These are phyloP conservation scores for Bos javanicus DNA, from an alignment of 2,113 vertebrate genomes.

Conservation along the genomic window DNA sequence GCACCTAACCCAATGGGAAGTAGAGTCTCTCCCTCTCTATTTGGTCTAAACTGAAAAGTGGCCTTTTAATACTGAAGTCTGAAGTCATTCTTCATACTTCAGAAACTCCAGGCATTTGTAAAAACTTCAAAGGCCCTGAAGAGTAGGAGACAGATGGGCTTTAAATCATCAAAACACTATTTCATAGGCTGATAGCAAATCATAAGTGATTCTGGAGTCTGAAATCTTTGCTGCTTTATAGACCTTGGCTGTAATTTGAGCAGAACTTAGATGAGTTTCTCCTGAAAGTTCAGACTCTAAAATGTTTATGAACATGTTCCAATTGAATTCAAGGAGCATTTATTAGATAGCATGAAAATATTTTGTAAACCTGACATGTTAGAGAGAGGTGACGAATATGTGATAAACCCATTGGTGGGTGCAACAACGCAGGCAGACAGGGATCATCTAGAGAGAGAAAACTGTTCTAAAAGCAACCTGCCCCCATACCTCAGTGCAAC, in stretches of 20 bases:
- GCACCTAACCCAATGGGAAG: not conserved
- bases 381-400: not conserved
- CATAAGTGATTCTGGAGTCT: conserved; percentile 41
- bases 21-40: not conserved
- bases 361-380: conserved; percentile 11
- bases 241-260: conserved; percentile 32
- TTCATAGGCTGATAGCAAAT: conserved; percentile 37
- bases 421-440: not conserved
- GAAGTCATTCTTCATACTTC: not conserved
- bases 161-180: conserved; percentile 50
- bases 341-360: not conserved
- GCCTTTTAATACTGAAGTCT: not conserved
- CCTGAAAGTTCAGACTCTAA: conserved; percentile 44
- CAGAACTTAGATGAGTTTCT: conserved; percentile 45
- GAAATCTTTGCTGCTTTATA: conserved; percentile 50
- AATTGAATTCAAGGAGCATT: conserved; percentile 38
- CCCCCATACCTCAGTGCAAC: not conserved
- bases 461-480: not conserved
- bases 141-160: not conserved
- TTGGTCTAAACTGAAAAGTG: not conserved
- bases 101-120: conserved; percentile 35
- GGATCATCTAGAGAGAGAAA: not conserved
- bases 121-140: conserved; percentile 14
- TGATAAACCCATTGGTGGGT: not conserved
- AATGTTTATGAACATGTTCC: conserved; percentile 33